phyloP scores from a whole-genome alignment of 2,113 vertebrate genomes.

The Ctenomys sociabilis region DNA sequence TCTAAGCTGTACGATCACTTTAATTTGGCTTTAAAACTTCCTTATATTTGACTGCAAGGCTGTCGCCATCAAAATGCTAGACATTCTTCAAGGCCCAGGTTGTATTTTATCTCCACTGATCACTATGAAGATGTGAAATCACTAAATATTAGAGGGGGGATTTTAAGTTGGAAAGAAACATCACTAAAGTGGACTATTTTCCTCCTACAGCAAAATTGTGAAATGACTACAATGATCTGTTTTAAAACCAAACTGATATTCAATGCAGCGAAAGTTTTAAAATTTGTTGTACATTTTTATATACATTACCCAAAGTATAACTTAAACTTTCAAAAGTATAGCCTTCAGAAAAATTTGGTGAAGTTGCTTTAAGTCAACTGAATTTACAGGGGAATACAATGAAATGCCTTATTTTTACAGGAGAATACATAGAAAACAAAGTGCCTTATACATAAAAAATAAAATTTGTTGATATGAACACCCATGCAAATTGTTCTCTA shows the following conservation, averaged over 20 bases:
- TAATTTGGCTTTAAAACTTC: constrained; percentile 6
- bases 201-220: not conserved
- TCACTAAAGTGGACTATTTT: not conserved
- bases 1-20: not conserved
- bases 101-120: not conserved
- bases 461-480: constrained; percentile 19
- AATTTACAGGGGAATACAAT: not conserved
- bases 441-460: not conserved
- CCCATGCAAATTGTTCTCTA: not conserved
- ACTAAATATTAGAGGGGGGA: not conserved
- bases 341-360: constrained; percentile 21
- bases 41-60: not conserved
- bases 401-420: constrained; percentile 17
- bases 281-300: not conserved
- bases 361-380: constrained; percentile 32
- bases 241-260: constrained; percentile 26
- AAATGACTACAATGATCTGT: not conserved
- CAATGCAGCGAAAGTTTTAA: not conserved
- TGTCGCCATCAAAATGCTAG: constrained; percentile 24
- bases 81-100: not conserved
- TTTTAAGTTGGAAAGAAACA: not conserved
- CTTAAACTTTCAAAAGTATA: not conserved
- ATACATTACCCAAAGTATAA: not conserved
- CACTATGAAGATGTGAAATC: not conserved
- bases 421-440: not conserved